These are phyloP conservation scores for Thalassaphorura encarpata DNA, from an alignment of 1,140 invertebrate genomes.

Conservation along the genomic window DNA sequence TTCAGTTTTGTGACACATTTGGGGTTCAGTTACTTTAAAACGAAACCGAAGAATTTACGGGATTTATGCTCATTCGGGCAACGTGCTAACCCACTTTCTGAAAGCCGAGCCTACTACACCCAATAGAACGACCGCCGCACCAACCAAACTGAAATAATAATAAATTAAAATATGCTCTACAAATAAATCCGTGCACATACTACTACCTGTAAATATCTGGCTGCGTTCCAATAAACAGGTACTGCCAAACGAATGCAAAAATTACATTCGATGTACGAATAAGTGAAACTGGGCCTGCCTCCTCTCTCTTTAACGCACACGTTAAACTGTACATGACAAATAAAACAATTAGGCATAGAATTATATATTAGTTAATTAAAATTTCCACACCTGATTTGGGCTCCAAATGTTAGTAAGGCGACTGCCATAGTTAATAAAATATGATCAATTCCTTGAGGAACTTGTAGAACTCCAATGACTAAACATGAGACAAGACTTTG, in stretches of 20 bases:
- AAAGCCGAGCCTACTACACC: conserved; percentile 71
- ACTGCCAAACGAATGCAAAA: conserved; percentile 23
- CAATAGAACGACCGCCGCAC: conserved; percentile 68
- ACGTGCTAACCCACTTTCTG: conserved; percentile 68
- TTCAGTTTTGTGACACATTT: too few relatives aligned
- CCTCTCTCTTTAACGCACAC: conserved; percentile 4
- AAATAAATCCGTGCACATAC: not conserved
- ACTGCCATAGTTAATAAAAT: conserved; percentile 3
- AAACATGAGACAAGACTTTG: not conserved
- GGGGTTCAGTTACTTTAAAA: too few relatives aligned
- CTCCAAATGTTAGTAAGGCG: conserved; percentile 15
- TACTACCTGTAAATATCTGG: conserved; percentile 22
- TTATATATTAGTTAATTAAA: not conserved
- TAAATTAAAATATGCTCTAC: not conserved
- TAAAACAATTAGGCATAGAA: not conserved
- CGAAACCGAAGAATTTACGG: too few relatives aligned
- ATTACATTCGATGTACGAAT: conserved; percentile 12
- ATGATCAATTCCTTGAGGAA: conserved; percentile 1
- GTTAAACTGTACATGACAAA: conserved; percentile 2
- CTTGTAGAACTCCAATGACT: not conserved
- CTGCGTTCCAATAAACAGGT: conserved; percentile 11
- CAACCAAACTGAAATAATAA: conserved; percentile 56
- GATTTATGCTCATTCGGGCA: too few relatives aligned
- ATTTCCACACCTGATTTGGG: conserved; percentile 9
- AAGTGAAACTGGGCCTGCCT: conserved; percentile 10